These are phyloP conservation scores for Maconellicoccus hirsutus DNA, from an alignment of 1,140 invertebrate species.

Conservation along the genomic window DNA sequence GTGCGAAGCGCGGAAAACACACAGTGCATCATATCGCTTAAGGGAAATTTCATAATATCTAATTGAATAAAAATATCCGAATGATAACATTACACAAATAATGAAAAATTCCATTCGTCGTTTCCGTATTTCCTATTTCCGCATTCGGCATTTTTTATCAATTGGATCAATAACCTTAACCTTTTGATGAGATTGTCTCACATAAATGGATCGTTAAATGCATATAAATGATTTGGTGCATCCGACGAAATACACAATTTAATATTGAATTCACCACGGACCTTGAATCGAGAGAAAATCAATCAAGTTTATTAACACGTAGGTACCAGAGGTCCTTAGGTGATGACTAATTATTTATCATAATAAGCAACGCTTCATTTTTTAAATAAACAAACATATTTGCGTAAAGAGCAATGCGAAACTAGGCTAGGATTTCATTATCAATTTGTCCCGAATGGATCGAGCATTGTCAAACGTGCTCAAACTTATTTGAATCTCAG, in stretches of 20 bases:
- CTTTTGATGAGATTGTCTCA: background rate
- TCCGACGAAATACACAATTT: background rate
- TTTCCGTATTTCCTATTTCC: background rate
- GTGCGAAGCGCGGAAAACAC: too few relatives aligned
- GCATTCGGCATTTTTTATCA: background rate
- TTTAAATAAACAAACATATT: too few relatives aligned
- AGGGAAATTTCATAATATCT: too few relatives aligned
- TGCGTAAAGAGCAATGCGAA: too few relatives aligned
- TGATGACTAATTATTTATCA: too few relatives aligned
- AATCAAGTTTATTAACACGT: background rate
- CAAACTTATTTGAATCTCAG: too few relatives aligned
- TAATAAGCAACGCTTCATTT: too few relatives aligned
- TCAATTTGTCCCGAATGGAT: too few relatives aligned
- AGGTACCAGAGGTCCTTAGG: background rate
- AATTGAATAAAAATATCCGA: too few relatives aligned
- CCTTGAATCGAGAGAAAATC: background rate
- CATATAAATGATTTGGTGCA: background rate
- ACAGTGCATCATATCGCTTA: too few relatives aligned
- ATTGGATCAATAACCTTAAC: background rate
- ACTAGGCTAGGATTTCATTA: too few relatives aligned
- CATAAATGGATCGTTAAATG: background rate
- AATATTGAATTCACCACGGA: background rate
- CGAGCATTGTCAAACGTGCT: too few relatives aligned
- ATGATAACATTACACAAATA: background rate
- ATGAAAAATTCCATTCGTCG: background rate